phyloP scores from a whole-genome alignment of 2,888 invertebrate species.

The Caenorhabditis sp. region DNA sequence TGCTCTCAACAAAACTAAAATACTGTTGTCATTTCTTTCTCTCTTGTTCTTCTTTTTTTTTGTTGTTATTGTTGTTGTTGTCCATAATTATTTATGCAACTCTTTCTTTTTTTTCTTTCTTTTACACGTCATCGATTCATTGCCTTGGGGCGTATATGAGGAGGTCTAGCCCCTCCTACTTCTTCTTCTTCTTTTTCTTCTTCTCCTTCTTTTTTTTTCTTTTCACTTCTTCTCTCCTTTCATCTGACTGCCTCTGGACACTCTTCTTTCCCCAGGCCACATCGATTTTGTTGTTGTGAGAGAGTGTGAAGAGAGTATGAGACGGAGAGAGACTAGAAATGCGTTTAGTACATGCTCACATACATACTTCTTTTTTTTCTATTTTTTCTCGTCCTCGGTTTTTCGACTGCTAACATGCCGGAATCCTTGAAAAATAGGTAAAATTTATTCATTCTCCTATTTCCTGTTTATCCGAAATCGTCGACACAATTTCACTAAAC shows the following conservation, averaged over 20 bases:
- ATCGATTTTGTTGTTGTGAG: conserved; percentile 34
- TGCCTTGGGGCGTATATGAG: conserved; percentile 20
- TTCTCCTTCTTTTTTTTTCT: conserved; percentile 10
- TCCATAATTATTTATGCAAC: not conserved
- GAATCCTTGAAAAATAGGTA: not conserved
- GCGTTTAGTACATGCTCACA: conserved; percentile 6
- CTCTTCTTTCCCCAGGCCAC: conserved; percentile 9
- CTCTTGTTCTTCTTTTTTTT: not conserved
- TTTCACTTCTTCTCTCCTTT: conserved; percentile 13
- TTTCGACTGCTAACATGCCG: conserved; percentile 19
- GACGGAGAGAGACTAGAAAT: conserved; percentile 16
- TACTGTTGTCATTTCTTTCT: not conserved
- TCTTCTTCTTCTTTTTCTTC: conserved; percentile 12
- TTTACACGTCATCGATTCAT: conserved; percentile 32
- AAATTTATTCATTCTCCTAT: not conserved
- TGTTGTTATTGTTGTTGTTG: too few relatives aligned
- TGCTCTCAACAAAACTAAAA: too few relatives aligned
- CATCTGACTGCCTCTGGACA: conserved; percentile 5
- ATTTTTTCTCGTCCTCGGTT: conserved; percentile 9
- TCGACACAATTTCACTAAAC: conserved; percentile 13
- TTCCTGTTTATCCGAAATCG: conserved; percentile 11
- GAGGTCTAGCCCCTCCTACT: conserved; percentile 10
- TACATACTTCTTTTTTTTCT: conserved; percentile 3
- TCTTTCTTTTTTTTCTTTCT: conserved; percentile 15
- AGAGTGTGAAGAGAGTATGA: conserved; percentile 16